Evolutionary conservation across 2,113 vertebrate genomes (phyloP).

Genomic region (Eidolon helvum): DNA sequence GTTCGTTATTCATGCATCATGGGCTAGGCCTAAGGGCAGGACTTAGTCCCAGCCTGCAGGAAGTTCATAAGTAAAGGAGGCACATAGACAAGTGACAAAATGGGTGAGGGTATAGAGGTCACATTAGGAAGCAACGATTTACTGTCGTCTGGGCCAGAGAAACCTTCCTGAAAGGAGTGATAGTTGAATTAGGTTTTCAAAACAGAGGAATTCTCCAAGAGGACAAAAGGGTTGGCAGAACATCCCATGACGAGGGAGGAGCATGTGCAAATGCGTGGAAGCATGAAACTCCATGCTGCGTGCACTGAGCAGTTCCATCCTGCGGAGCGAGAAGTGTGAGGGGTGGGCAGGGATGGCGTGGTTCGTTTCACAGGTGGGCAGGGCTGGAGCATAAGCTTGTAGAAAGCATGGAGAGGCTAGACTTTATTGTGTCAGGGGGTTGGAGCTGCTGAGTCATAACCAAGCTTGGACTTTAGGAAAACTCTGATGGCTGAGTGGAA

Average conservation of each 20-base stretch:
- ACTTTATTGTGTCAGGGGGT: background rate
- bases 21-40: background rate
- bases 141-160: background rate
- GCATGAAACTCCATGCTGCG: rapidly evolving
- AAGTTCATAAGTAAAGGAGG: background rate
- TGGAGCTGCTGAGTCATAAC: background rate
- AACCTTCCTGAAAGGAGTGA: background rate
- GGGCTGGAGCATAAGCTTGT: background rate
- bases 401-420: background rate
- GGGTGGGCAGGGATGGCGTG: background rate
- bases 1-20: background rate
- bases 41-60: background rate
- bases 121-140: background rate
- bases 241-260: background rate
- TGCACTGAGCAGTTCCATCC: background rate
- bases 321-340: background rate
- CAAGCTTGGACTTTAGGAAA: background rate
- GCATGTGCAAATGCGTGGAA: background rate
- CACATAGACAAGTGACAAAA: background rate
- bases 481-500: background rate
- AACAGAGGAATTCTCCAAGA: background rate
- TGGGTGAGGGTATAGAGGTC: background rate
- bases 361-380: background rate
- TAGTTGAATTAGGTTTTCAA: constrained; percentile 4
- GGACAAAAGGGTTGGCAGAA: background rate